These are phyloP conservation scores for Diaphora mendica DNA, from an alignment of 2,888 invertebrate genomes.

Conservation along the genomic window DNA sequence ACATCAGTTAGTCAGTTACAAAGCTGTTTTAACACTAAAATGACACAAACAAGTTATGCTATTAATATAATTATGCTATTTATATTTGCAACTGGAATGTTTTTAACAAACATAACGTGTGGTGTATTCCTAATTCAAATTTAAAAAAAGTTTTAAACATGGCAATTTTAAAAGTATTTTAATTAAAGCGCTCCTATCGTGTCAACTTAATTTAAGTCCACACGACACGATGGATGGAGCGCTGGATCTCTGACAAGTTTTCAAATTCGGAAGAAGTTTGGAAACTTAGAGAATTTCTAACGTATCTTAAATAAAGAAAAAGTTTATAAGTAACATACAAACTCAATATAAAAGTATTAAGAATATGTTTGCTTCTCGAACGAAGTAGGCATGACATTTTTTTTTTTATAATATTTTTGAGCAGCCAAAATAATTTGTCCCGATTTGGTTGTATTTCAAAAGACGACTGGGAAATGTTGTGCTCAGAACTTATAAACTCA, in stretches of 20 bases:
- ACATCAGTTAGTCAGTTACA: background rate
- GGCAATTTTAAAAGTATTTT: conserved; percentile 35
- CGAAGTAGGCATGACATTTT: conserved; percentile 29
- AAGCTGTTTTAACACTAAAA: background rate
- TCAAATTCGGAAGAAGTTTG: conserved; percentile 35
- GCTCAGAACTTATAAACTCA: too few relatives aligned
- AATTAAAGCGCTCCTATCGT: conserved; percentile 22
- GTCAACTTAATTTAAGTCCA: conserved; percentile 18
- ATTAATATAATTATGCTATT: too few relatives aligned
- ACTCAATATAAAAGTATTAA: conserved; percentile 52
- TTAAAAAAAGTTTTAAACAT: background rate
- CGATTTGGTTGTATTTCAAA: background rate
- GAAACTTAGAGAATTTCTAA: conserved; percentile 52
- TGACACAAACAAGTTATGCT: too few relatives aligned
- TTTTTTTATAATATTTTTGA: background rate
- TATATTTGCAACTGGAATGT: too few relatives aligned
- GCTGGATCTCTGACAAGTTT: conserved; percentile 28
- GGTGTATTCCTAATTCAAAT: background rate
- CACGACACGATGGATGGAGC: conserved; percentile 15
- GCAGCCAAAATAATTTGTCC: too few relatives aligned
- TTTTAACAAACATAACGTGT: background rate
- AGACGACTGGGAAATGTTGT: background rate
- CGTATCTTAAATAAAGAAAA: conserved; percentile 42
- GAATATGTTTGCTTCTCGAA: conserved; percentile 43
- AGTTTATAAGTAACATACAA: conserved; percentile 56